Percentiles rank a stretch among this genome's conserved stretches.
Conservation (phyloP, 2,888 invertebrate genomes). For the Norana najaformis region DNA sequence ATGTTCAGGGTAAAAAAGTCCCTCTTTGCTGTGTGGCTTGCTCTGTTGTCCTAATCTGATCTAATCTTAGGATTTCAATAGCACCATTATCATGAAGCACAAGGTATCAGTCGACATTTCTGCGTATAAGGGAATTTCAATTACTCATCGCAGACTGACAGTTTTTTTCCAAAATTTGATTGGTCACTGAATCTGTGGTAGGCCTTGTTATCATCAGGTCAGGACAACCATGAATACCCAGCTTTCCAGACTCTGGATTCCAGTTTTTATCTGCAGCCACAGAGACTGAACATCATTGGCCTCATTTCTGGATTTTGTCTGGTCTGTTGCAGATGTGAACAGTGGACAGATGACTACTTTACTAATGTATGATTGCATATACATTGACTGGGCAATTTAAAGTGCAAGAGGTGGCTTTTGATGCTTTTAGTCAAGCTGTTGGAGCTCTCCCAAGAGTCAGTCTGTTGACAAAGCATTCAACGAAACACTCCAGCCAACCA, state of each 20-base stretch:
- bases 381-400: neutral
- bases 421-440: slow-evolving; percentile 2
- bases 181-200: neutral
- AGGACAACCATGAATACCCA: neutral
- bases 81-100: neutral
- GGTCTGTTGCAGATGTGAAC: neutral
- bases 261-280: neutral
- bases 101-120: neutral
- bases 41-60: neutral
- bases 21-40: neutral
- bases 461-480: neutral
- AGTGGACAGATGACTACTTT: neutral
- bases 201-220: neutral
- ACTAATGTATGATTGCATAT: neutral
- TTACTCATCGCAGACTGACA: neutral
- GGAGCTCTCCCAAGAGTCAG: neutral
- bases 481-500: neutral
- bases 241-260: no score
- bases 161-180: neutral
- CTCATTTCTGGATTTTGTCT: neutral
- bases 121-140: no score
- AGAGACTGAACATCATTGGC: no score
- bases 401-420: neutral
- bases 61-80: neutral
- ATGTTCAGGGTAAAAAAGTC: neutral